These are phyloP conservation scores for Indicator indicator DNA, from an alignment of 2,113 vertebrate genomes.

Conservation along the genomic window DNA sequence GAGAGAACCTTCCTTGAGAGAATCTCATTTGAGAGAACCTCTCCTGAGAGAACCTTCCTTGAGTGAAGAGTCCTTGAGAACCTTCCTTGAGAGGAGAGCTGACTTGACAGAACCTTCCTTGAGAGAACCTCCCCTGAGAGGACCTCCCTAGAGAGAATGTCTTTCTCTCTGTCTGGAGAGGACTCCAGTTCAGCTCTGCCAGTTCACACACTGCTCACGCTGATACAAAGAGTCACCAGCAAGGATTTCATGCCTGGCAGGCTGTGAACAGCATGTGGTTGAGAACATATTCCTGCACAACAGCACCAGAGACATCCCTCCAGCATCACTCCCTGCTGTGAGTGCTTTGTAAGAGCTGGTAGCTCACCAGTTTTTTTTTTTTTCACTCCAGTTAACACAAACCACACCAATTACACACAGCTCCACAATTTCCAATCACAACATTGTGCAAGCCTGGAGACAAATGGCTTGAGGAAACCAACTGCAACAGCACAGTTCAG, in stretches of 20 bases:
- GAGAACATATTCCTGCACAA: background rate
- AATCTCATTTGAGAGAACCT: background rate
- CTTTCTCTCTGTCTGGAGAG: background rate
- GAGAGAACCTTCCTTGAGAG: no score
- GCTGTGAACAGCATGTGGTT: background rate
- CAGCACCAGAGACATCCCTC: background rate
- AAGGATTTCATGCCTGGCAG: background rate
- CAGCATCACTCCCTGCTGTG: rapidly evolving
- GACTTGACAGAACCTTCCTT: no score
- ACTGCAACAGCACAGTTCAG: background rate
- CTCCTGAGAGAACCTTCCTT: no score
- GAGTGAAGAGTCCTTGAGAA: no score
- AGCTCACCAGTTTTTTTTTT: background rate
- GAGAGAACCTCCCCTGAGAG: no score
- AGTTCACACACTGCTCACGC: background rate
- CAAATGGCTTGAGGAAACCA: background rate
- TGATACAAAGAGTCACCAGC: background rate
- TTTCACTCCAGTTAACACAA: background rate
- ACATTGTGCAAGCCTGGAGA: background rate
- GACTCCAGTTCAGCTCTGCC: background rate
- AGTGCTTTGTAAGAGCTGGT: background rate
- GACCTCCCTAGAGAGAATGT: background rate
- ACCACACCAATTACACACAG: background rate
- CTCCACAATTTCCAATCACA: background rate
- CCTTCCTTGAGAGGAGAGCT: no score